Base-by-base conservation (phyloP, 2,113 vertebrate species). In the Clarias gariepinus region DNA sequence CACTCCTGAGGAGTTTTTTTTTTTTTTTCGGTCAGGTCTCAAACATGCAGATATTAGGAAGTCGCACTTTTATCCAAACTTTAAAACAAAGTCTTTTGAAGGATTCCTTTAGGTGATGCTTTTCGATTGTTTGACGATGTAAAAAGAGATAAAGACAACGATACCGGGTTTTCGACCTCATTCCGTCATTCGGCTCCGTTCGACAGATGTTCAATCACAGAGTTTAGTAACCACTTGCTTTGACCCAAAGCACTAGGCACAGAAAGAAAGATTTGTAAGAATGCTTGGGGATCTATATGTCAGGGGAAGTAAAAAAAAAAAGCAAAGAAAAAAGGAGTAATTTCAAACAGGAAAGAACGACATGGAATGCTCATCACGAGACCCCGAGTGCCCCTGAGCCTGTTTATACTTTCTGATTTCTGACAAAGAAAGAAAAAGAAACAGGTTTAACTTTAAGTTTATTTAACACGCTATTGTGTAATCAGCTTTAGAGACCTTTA, bases 121-220 rank as follows among this genome's bases (percentile, higher is more conserved):
- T 36, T 19, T 33, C 19, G 13, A 25, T 58, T n/a, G 71, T 69
- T 57, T 69, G 21, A 79, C 61, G n/a, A 28, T 61, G 12, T 57
- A 8, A 79, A 60, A 80, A 61, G 52, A 74, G 15, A 63, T 76
- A 88, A 33, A 47, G 36, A 64, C 21, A 41, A 53, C 28, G 23
- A 15, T 36, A 63, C 13, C 21, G 0, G 30, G 79, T 52, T 63
- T 71, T 60, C n/a, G 79, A 84, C 85, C 85, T 30, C 64, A 86
- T 89, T 89, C 88, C 76, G 85, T 90, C 80, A 84, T 73, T 71
- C 3, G 18, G 5, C 21, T 47, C 30, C 30, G 30, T 68, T 78
- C 78, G 52, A 28, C 21, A 16, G 8, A 84, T 13, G 16, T 53
- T 78, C 4, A 52, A 23, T 53, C 25, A 18, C 57, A 69, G 64